Conservation (phyloP, 2,888 invertebrate genomes). For the Bursaphelenchus okinawaensis region DNA sequence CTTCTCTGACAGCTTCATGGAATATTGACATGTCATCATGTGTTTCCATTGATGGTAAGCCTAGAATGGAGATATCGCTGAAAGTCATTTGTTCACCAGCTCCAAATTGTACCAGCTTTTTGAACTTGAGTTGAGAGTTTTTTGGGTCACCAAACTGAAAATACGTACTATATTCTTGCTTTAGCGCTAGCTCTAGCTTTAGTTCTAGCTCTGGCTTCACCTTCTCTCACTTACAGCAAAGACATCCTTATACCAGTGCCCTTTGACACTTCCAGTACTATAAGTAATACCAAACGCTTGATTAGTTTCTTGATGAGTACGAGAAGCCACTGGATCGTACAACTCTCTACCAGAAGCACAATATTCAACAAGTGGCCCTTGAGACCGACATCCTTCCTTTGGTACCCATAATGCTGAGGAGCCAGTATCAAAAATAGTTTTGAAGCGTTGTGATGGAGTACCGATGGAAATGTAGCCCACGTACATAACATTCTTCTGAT, state of each 20-base stretch:
- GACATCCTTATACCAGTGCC: not conserved
- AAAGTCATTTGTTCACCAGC: slow-evolving; percentile 7
- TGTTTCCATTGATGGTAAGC: slow-evolving; percentile 3
- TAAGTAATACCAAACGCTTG: not conserved
- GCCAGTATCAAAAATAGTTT: slow-evolving; percentile 4
- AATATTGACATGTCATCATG: not conserved
- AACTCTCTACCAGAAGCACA: not conserved
- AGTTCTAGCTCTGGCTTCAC: no score
- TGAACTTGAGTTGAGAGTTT: slow-evolving; percentile 1
- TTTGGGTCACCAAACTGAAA: slow-evolving; percentile 8
- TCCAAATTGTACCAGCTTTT: not conserved
- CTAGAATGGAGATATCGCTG: not conserved
- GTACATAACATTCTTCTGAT: slow-evolving; percentile 4
- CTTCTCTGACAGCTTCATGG: slow-evolving; percentile 4
- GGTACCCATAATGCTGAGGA: slow-evolving; percentile 1
- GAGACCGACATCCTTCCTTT: not conserved
- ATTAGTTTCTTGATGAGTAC: not conserved
- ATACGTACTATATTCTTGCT: no score
- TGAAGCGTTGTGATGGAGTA: slow-evolving; percentile 5
- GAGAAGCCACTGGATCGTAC: slow-evolving; percentile 5
- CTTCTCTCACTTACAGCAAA: slow-evolving; percentile 4
- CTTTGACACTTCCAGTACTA: slow-evolving; percentile 7
- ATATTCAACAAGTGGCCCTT: not conserved
- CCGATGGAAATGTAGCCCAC: slow-evolving; percentile 7
- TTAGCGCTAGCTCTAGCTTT: no score